Percentiles rank a stretch among this genome's conserved stretches.
phyloP scores from a whole-genome alignment of 2,888 invertebrate species.

The Terebella lapidaria region DNA sequence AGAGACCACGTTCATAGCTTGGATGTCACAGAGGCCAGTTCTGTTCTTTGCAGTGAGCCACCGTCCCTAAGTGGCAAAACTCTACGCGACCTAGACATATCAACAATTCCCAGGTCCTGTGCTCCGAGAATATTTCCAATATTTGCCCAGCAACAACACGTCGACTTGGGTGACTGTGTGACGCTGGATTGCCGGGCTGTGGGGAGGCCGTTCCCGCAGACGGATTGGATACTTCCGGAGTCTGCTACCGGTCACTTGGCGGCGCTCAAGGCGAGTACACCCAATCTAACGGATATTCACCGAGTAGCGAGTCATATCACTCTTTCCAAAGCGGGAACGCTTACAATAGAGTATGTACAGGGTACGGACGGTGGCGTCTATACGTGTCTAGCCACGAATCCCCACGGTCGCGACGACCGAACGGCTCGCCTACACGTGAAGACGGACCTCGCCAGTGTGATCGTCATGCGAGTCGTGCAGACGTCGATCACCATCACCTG shows the following conservation, averaged over 20 bases:
- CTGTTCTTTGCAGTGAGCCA: background rate
- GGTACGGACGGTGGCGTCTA: constrained; percentile 20
- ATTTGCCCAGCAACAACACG: constrained; percentile 7
- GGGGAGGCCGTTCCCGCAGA: constrained; percentile 20
- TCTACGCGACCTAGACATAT: background rate
- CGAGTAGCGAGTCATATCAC: background rate
- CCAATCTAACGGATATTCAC: background rate
- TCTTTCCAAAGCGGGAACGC: constrained; percentile 6
- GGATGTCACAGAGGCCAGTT: background rate
- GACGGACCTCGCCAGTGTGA: constrained; percentile 17
- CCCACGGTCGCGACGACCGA: constrained; percentile 11
- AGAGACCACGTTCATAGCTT: background rate
- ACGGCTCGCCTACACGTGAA: constrained; percentile 15
- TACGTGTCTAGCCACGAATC: constrained; percentile 21
- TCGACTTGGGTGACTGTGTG: constrained; percentile 14
- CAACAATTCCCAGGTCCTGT: constrained; percentile 7
- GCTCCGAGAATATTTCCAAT: constrained; percentile 19
- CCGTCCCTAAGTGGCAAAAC: background rate
- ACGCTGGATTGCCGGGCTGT: constrained; percentile 21
- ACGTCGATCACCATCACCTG: constrained; percentile 25
- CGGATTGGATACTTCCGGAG: constrained; percentile 20
- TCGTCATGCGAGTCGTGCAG: constrained; percentile 21
- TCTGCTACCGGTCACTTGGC: constrained; percentile 5
- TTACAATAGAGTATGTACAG: constrained; percentile 19
- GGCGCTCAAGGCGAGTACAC: constrained; percentile 2